phyloP scores from a whole-genome alignment of 2,113 vertebrate genomes.

The Hucho hucho region DNA sequence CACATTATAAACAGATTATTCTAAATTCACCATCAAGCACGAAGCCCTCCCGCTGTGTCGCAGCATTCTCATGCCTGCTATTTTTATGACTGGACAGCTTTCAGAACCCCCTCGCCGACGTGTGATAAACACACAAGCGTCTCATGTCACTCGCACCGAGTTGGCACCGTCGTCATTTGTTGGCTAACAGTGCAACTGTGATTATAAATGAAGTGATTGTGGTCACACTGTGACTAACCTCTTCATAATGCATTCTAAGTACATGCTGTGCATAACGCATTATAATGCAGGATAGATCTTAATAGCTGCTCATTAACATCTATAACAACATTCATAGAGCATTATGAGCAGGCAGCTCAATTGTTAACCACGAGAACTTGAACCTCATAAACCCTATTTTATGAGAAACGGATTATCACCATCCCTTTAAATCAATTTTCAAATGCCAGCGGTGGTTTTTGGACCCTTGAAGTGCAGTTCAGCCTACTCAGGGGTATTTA shows the following conservation, averaged over 20 bases:
- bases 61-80: slow-evolving; percentile 61
- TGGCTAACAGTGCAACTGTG: neutral
- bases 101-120: slow-evolving; percentile 55
- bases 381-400: neutral
- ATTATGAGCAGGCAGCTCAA: neutral
- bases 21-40: slow-evolving; percentile 11
- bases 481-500: neutral
- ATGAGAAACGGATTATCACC: neutral
- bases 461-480: too few relatives aligned
- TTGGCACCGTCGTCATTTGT: slow-evolving; percentile 16
- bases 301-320: too few relatives aligned
- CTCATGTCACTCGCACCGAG: slow-evolving; percentile 37
- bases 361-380: neutral
- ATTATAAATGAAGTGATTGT: neutral
- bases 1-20: slow-evolving; percentile 57
- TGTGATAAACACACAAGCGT: slow-evolving; percentile 65
- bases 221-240: too few relatives aligned
- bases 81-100: slow-evolving; percentile 68
- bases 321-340: neutral
- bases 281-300: too few relatives aligned
- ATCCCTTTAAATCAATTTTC: neutral
- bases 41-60: slow-evolving; percentile 42
- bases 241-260: too few relatives aligned
- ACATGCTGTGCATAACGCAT: too few relatives aligned
- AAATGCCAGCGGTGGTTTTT: neutral